A percentile compares a stretch with the other conserved stretches of the same genome.
phyloP scores from a whole-genome alignment of 37 sponge, comb jelly and placozoan species.

The Ianthella basta region DNA sequence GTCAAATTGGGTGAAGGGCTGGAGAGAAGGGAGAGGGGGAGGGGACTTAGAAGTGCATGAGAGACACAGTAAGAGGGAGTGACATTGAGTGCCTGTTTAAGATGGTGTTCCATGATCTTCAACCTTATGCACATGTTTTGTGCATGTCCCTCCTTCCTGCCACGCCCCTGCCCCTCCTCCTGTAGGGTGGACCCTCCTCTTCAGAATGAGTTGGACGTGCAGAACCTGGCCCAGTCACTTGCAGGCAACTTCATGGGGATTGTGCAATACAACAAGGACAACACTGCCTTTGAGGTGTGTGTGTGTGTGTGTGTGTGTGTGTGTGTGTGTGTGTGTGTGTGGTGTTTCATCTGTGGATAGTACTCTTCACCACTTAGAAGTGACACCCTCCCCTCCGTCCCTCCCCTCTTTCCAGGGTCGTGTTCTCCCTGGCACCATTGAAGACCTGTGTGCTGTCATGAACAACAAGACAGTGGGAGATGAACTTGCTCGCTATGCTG shows the following conservation, averaged over 20 bases:
- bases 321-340: slow-evolving; percentile 23
- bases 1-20: too few relatives aligned
- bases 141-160: neutral
- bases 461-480: slow-evolving; percentile 34
- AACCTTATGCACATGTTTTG: neutral
- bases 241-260: slow-evolving; percentile 79
- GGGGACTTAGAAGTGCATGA: too few relatives aligned
- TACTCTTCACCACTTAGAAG: too few relatives aligned
- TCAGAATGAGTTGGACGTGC: slow-evolving; percentile 37
- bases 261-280: slow-evolving; percentile 93
- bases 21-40: too few relatives aligned
- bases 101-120: neutral
- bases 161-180: too few relatives aligned
- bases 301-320: slow-evolving; percentile 23
- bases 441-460: slow-evolving; percentile 74
- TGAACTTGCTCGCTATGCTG: slow-evolving; percentile 58
- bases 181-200: slow-evolving; percentile 40
- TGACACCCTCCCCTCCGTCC: neutral
- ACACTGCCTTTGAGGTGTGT: slow-evolving; percentile 62
- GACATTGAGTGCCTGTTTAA: neutral
- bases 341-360: too few relatives aligned
- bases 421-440: slow-evolving; percentile 55
- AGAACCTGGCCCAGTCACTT: slow-evolving; percentile 41
- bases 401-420: slow-evolving; percentile 36
- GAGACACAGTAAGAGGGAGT: neutral